Evolutionary conservation across 1,140 invertebrate species (phyloP).

Genomic region (Argopecten irradians): DNA sequence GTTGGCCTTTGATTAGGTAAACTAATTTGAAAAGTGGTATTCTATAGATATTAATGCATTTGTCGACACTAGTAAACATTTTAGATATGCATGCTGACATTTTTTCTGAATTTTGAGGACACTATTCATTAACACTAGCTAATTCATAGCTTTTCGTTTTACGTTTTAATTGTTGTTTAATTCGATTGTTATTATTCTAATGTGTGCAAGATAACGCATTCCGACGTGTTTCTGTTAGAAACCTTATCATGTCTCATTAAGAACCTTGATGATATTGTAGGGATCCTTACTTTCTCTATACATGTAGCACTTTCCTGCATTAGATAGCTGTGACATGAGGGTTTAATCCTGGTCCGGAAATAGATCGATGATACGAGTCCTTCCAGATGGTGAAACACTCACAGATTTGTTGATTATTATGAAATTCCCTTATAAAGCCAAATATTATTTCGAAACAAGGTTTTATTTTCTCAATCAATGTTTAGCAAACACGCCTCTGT

Average conservation of each 20-base stretch:
- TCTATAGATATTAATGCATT: no score
- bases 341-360: neutral
- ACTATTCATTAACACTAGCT: neutral
- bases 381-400: neutral
- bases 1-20: no score
- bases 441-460: conserved; percentile 9
- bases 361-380: neutral
- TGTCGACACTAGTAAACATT: no score
- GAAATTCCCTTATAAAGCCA: neutral
- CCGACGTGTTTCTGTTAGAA: neutral
- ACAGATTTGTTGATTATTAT: neutral
- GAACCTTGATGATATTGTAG: neutral
- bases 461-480: conserved; percentile 17
- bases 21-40: no score
- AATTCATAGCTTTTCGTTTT: neutral
- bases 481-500: neutral
- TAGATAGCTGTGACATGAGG: neutral
- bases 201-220: neutral
- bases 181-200: neutral
- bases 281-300: neutral
- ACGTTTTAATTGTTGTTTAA: neutral
- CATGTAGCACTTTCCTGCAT: neutral
- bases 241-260: neutral
- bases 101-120: neutral
- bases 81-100: no score